phyloP scores from a whole-genome alignment of 2,113 vertebrate genomes.

The Halichoerus grypus region DNA sequence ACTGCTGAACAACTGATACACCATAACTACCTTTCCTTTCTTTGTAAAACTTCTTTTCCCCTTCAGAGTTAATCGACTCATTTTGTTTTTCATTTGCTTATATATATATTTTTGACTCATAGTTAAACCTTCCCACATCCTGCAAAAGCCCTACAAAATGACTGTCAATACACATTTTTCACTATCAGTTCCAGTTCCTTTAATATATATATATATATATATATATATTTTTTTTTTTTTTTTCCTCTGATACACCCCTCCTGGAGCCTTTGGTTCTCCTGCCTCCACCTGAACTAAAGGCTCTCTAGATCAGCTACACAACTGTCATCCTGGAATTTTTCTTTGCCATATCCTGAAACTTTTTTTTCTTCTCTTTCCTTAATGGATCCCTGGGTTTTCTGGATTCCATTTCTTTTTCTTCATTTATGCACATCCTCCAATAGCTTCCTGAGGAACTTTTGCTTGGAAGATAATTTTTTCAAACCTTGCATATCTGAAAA shows the following conservation, averaged over 20 bases:
- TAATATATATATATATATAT: too few relatives aligned
- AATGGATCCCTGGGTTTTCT: neutral
- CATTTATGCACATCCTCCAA: neutral
- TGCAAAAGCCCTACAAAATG: neutral
- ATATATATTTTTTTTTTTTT: neutral
- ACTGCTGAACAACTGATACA: neutral
- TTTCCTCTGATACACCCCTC: neutral
- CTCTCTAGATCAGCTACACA: neutral
- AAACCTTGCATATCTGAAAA: neutral
- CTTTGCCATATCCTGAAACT: neutral
- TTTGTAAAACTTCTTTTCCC: neutral
- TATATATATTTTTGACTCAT: neutral
- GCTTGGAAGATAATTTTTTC: neutral
- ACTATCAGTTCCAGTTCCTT: conserved; percentile 30
- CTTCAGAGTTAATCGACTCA: neutral
- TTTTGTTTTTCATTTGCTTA: neutral
- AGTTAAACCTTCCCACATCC: neutral
- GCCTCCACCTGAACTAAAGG: neutral
- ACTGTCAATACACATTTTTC: neutral
- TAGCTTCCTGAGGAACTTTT: neutral
- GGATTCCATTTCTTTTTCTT: neutral
- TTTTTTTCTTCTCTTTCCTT: neutral
- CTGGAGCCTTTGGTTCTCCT: neutral
- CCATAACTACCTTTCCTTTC: neutral
- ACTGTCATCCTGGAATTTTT: neutral